Evolutionary conservation across 1,140 invertebrate genomes (phyloP).

Genomic region (Laupala kohalensis): DNA sequence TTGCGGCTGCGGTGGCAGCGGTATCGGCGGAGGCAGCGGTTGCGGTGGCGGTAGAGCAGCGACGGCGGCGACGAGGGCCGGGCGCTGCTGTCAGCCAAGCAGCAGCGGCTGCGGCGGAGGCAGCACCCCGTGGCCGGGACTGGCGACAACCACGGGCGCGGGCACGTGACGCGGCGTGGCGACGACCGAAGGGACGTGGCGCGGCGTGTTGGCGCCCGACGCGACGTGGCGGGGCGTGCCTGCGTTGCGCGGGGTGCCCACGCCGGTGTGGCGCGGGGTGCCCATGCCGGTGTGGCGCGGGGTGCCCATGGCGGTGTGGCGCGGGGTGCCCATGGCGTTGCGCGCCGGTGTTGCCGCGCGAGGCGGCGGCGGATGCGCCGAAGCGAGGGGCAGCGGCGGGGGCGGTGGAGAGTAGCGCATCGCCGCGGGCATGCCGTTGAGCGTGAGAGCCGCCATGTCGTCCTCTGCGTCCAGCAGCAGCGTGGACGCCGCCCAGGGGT

Average conservation of each 20-base stretch:
- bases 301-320: not conserved
- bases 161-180: too few species aligned
- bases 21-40: too few species aligned
- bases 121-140: not conserved
- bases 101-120: not conserved
- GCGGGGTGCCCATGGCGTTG: not conserved
- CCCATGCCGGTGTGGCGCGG: not conserved
- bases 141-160: not conserved
- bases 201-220: not conserved
- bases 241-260: not conserved
- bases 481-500: not conserved
- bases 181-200: not conserved
- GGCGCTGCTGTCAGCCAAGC: not conserved
- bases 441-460: not conserved
- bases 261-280: not conserved
- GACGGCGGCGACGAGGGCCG: not conserved
- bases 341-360: not conserved
- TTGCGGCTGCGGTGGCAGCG: not conserved
- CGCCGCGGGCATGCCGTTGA: not conserved
- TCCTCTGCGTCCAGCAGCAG: not conserved
- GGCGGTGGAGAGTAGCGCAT: not conserved
- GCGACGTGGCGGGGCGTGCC: not conserved
- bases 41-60: too few species aligned
- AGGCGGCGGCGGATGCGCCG: not conserved
- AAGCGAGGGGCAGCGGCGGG: not conserved